A percentile compares a stretch with the other conserved stretches of the same genome.
Conservation (phyloP, 2,888 invertebrate genomes). For the Harpalus rufipes region DNA sequence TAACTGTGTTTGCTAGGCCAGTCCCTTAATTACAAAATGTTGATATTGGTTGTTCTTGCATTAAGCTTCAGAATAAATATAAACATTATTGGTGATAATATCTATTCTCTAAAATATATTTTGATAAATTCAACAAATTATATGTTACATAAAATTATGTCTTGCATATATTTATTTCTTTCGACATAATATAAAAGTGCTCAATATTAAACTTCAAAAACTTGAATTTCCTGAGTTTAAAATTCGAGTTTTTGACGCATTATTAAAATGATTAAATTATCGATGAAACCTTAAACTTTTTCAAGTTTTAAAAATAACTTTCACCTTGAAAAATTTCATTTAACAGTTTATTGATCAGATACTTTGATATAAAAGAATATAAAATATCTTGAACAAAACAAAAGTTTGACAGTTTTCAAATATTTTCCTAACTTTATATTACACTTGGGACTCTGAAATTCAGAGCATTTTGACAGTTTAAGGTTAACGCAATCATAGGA, state of each 20-base stretch:
- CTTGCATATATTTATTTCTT: too few relatives aligned
- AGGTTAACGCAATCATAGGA: slow-evolving; percentile 49
- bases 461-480: slow-evolving; percentile 40
- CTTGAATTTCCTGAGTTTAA: too few relatives aligned
- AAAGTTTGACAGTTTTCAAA: slow-evolving; percentile 53
- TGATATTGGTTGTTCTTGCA: too few relatives aligned
- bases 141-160: too few relatives aligned
- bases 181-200: too few relatives aligned
- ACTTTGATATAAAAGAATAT: slow-evolving; percentile 18
- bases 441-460: slow-evolving; percentile 40
- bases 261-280: background rate
- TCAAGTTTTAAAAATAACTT: slow-evolving; percentile 1
- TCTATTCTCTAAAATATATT: too few relatives aligned
- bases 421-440: slow-evolving; percentile 49
- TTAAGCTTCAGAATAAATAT: background rate
- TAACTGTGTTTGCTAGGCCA: too few relatives aligned
- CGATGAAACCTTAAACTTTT: background rate
- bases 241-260: too few relatives aligned
- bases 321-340: background rate
- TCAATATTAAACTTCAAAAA: too few relatives aligned
- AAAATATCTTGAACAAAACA: slow-evolving; percentile 41
- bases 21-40: too few relatives aligned
- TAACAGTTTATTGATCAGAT: slow-evolving; percentile 42
- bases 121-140: too few relatives aligned
- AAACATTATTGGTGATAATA: background rate